Evolutionary conservation across 2,888 invertebrate genomes (phyloP), one percentile per base, ranked within the genome.

Genomic region (Chrysolina americana): DNA sequence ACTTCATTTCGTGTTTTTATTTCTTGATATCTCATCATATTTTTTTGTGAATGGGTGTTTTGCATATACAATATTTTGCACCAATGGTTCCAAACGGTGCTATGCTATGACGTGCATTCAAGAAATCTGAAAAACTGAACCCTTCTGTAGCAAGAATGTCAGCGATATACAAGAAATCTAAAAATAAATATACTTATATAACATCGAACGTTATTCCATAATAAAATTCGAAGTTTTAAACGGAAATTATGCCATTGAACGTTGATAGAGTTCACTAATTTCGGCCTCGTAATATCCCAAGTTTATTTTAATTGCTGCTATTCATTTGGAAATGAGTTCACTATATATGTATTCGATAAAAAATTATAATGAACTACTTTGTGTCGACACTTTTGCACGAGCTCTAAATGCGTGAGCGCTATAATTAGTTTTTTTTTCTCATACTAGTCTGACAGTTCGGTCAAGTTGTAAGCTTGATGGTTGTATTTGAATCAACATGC

Each of bases 351-450:
- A 21, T 56, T 19, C 21, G 19, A 23, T 56, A 23, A 56, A 56
- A 56, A 56, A 56, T 4, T 36, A 28, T 53, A 36, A 36, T 17
- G 59, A 28, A 36, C 59, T 36, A 36, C 59, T 59, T 59, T 15
- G n/a, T 9, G 59, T 59, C 59, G 59, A 36, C 59, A 28, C n/a
- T 59, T 59, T 59, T 17, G 59, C 59, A 36, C 6, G 59, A 59
- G 28, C 28, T 36, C n/a, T 21, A 13, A 28, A 36, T 59, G 28
- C 59, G 59, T 36, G 36, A 36, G 59, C 36, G 59, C 11, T 59
- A 11, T 36, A 28, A 59, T 59, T n/a, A 59, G n/a, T 53, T 53
- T 56, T 59, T 59, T 59, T 28, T n/a, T n/a, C n/a, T n/a, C n/a
- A n/a, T 59, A 6, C 9, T 36, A 59, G 21, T 11, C 19, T 53